Conservation (phyloP, 2,113 vertebrate genomes). For the Centrocercus urophasianus region DNA sequence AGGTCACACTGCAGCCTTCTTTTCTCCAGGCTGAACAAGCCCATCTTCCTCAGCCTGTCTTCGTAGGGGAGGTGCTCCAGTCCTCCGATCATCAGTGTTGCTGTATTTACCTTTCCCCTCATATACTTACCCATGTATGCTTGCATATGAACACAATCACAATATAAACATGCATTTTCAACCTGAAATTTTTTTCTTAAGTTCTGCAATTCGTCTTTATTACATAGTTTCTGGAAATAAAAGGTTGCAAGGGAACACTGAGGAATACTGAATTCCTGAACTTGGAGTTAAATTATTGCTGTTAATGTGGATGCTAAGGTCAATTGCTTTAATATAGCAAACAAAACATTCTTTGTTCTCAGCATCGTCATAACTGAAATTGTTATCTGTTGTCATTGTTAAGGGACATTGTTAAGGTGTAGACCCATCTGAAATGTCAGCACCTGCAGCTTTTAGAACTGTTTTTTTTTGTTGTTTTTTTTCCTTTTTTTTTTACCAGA, state of each 20-base stretch:
- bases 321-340: neutral
- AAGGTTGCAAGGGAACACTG: neutral
- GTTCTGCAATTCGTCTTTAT: neutral
- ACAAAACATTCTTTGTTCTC: neutral
- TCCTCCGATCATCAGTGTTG: neutral
- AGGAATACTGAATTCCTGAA: neutral
- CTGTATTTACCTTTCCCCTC: neutral
- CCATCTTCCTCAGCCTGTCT: too few species aligned
- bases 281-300: neutral
- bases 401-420: neutral
- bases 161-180: neutral
- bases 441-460: neutral
- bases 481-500: accelerated
- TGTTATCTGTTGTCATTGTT: neutral
- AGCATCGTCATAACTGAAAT: neutral
- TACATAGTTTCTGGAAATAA: neutral
- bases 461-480: accelerated
- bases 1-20: too few species aligned
- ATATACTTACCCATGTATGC: neutral
- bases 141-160: neutral
- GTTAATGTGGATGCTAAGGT: neutral
- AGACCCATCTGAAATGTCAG: neutral
- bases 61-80: too few species aligned
- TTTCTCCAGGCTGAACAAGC: too few species aligned
- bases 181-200: neutral